These are phyloP conservation scores for Lydus trimaculatus DNA, from an alignment of 2,888 invertebrate genomes.

Conservation along the genomic window DNA sequence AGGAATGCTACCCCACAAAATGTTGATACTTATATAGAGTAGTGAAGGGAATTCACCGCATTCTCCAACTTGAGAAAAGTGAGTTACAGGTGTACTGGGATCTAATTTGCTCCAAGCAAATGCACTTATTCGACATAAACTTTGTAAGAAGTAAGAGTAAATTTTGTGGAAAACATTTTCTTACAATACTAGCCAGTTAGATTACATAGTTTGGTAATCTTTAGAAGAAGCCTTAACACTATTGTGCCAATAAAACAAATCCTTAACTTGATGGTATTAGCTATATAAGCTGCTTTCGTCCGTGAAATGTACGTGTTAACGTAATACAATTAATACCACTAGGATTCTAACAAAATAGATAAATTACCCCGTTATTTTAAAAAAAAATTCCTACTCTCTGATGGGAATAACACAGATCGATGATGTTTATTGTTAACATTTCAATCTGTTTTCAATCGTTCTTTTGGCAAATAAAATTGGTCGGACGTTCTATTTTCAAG, in stretches of 20 bases:
- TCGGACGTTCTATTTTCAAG: too few relatives aligned
- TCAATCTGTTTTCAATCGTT: not conserved
- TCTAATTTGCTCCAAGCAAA: not conserved
- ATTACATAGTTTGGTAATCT: not conserved
- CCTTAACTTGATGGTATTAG: not conserved
- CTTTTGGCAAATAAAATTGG: not conserved
- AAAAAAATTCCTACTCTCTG: not conserved
- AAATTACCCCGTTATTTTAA: not conserved
- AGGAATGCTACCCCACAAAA: not conserved
- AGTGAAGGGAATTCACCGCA: not conserved
- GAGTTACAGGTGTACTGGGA: slow-evolving; percentile 7
- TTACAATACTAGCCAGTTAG: not conserved
- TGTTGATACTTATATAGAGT: not conserved
- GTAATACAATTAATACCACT: not conserved
- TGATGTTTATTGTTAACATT: not conserved
- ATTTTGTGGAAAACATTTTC: not conserved
- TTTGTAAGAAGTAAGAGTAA: not conserved
- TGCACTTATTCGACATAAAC: not conserved
- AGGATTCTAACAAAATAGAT: too few relatives aligned
- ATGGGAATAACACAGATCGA: not conserved
- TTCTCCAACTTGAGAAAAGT: not conserved
- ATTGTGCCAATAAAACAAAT: not conserved
- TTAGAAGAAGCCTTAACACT: not conserved
- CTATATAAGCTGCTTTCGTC: not conserved
- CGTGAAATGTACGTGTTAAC: not conserved